Evolutionary conservation across 2,888 invertebrate species (phyloP), one percentile per base, ranked within the genome.

Genomic region (Lapara coniferarum): DNA sequence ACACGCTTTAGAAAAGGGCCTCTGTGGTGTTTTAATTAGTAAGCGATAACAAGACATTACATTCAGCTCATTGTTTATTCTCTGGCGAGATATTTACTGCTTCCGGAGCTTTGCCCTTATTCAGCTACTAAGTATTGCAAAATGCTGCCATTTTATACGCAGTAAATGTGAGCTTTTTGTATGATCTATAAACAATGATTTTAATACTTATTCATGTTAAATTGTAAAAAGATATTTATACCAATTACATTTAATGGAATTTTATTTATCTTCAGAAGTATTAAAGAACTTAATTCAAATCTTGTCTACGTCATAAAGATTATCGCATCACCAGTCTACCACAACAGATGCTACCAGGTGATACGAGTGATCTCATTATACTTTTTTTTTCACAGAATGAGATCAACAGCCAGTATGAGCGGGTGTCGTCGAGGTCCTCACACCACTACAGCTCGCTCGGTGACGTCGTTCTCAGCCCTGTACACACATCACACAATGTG

Each of bases 351-450:
- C 59, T 46, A 49, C 49, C 6, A 56, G 5, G 52, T 19, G 30
- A 2, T 16, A 52, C 44, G 16, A 51, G 55, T 63, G 63, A 10
- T 46, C 46, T 63, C 49, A 63, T 13, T 49, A 19, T 56, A 19
- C 8, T 12, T 14, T 73, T 80, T 25, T 83, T 77, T 86, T 75
- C 55, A 77, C 89, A 94, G 94, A 94, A 94, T 83, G 89, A 92
- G 81, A 83, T 92, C 81, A 94, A 93, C 89, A 92, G 86, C 75
- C 89, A 90, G 74, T 92, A 93, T 91, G 94, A 94, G 84, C 86
- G 90, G 66, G 91, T 91, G 75, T 89, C 93, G 70, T 90, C 93
- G 67, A 89, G 88, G 74, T 81, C 55, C 3, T 55, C 88, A 59
- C 84, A 81, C 71, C 83, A 80, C 19, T 88, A 87, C 85, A 77